Base-by-base conservation (phyloP, 1,140 invertebrate genomes). In the Cyclina sinensis region DNA sequence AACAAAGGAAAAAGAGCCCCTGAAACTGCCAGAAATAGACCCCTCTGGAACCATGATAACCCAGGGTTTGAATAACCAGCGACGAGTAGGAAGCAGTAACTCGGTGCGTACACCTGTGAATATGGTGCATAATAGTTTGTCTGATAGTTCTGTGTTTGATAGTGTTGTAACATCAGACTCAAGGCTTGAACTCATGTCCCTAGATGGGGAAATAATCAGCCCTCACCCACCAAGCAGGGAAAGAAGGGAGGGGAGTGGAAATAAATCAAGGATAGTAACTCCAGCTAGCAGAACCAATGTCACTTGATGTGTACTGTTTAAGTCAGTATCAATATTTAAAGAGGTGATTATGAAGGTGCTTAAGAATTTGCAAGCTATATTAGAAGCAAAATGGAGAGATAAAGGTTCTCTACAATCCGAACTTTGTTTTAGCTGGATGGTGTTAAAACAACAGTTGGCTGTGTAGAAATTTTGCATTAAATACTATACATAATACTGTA, bases 11-110 rank as follows among this genome's bases (percentile, higher is more conserved):
- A 83, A 68, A 30, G 82, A 86, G 68, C 14, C 46, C 9, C 37
- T 81, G 12, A 80, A 70, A 81, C 48, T 88, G 59, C 86, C 86
- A 35, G 86, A 88, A 65, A 88, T 88, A 68, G 86, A 88, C 37
- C 86, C 86, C 54, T 46, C 86, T 21, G 86, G 86, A n/a, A 68
- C 62, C 16, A 43, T 88, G 18, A 76, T 88, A n/a, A 88, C 86
- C 5, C 86, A 88, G 46, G 76, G 86, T 18, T 21, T 88, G 32
- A 88, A 81, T 57, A 88, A 88, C 48, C 43, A 80, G 14, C 65
- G 37, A 73, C 51, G 54, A 9, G 24, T 18, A 7, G 57, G 51
- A 18, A 76, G 65, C 73, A 48, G 68, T 59, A 11, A 37, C 21
- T 48, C 57, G n/a, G 30, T 24, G 1, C 37, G n/a, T 46, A 86